A percentile compares a stretch with the other conserved stretches of the same genome.
phyloP scores from a whole-genome alignment of 2,113 vertebrate species.

The Talpa occidentalis region DNA sequence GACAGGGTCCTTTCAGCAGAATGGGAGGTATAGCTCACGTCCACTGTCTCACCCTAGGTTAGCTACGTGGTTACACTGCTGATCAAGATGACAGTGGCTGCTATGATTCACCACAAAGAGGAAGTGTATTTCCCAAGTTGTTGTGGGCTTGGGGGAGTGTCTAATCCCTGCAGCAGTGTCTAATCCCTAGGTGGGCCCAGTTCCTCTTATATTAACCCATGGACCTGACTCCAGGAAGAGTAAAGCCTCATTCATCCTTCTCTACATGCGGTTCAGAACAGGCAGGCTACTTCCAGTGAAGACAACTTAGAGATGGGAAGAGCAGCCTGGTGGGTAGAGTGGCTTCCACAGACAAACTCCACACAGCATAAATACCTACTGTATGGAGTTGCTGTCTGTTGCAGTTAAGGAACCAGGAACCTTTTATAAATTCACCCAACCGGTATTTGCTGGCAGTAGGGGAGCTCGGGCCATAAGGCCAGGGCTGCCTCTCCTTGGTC shows the following conservation, averaged over 20 bases:
- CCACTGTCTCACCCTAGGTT: background rate
- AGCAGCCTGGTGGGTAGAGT: no score
- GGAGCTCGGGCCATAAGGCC: background rate
- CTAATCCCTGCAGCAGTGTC: background rate
- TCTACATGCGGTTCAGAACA: background rate
- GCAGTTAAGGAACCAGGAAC: background rate
- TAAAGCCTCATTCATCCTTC: background rate
- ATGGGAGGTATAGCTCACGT: background rate
- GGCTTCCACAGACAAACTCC: no score
- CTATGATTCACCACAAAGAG: background rate
- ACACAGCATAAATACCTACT: background rate
- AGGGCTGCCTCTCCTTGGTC: background rate
- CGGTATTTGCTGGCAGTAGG: background rate
- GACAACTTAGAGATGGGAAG: background rate
- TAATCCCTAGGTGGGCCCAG: background rate
- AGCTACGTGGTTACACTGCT: background rate
- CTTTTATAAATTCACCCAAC: background rate
- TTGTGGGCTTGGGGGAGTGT: background rate
- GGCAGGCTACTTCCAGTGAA: background rate
- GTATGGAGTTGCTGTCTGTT: background rate
- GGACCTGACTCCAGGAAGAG: background rate
- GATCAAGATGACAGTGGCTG: background rate
- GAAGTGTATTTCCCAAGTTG: background rate
- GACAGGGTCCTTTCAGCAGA: background rate
- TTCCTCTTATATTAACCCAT: background rate